Evolutionary conservation across 2,113 vertebrate species (phyloP).

Genomic region (Notothenia rossii): DNA sequence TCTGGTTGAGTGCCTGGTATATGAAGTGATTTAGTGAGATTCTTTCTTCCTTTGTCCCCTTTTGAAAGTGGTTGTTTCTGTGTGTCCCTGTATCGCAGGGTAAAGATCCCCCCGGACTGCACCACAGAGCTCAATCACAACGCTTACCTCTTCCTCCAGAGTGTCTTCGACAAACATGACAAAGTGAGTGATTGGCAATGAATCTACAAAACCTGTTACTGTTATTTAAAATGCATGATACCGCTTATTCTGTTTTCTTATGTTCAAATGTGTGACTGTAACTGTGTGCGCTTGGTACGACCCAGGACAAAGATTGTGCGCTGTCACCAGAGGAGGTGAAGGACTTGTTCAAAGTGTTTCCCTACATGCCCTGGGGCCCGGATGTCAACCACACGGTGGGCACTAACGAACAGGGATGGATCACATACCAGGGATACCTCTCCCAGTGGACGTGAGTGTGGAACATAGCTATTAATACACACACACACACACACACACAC

Average conservation of each 20-base stretch:
- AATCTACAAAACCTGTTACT: not conserved
- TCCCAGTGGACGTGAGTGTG: conserved; percentile 99
- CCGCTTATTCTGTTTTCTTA: no score
- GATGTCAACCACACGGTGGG: conserved; percentile 98
- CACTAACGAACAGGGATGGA: conserved; percentile 97
- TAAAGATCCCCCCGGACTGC: conserved; percentile 95
- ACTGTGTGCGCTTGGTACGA: conserved; percentile 18
- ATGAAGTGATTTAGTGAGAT: not conserved
- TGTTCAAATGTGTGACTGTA: not conserved
- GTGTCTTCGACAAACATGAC: conserved; percentile 98
- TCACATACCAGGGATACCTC: conserved; percentile 98
- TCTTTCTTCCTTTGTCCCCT: not conserved
- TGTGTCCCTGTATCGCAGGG: conserved; percentile 76
- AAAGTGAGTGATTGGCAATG: conserved; percentile 86
- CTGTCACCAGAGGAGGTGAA: conserved; percentile 96
- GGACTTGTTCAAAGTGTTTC: conserved; percentile 97
- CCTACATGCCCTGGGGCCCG: conserved; percentile 98
- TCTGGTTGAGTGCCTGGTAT: not conserved
- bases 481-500: not conserved
- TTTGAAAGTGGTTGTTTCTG: conserved; percentile 13
- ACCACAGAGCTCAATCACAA: conserved; percentile 99
- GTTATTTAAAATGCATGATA: no score
- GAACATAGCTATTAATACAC: not conserved
- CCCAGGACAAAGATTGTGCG: conserved; percentile 96
- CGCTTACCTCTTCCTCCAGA: conserved; percentile 97